These are phyloP conservation scores for Drosophila fungiperda DNA, from an alignment of 2,888 invertebrate genomes.

Conservation along the genomic window DNA sequence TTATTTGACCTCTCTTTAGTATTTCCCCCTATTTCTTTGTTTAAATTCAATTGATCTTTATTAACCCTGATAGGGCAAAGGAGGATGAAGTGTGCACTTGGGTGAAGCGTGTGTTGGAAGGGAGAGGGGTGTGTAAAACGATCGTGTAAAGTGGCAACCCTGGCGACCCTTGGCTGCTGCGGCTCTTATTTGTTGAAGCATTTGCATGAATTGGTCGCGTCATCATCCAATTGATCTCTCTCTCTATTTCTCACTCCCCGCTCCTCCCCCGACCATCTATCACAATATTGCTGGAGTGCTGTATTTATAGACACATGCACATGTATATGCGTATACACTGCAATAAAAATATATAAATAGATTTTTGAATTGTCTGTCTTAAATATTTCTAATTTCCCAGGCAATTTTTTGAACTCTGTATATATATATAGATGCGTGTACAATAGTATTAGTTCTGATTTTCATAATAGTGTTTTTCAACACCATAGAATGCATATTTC, in stretches of 20 bases:
- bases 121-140: slow-evolving; percentile 1
- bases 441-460: not conserved
- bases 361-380: not conserved
- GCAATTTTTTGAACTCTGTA: not conserved
- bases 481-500: not conserved
- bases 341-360: not conserved
- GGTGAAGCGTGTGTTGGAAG: not conserved
- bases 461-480: not conserved
- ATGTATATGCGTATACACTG: slow-evolving; percentile 7
- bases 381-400: not conserved
- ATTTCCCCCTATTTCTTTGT: slow-evolving; percentile 60
- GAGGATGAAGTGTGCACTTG: slow-evolving; percentile 3
- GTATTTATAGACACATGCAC: slow-evolving; percentile 12
- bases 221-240: slow-evolving; percentile 67
- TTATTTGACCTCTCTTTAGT: slow-evolving; percentile 40
- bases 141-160: slow-evolving; percentile 55
- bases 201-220: slow-evolving; percentile 68
- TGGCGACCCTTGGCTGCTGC: slow-evolving; percentile 43
- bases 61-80: slow-evolving; percentile 52
- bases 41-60: slow-evolving; percentile 81
- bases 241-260: slow-evolving; percentile 20
- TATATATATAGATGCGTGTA: not conserved
- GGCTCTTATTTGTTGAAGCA: slow-evolving; percentile 45
- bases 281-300: slow-evolving; percentile 1
- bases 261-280: slow-evolving; percentile 40